Base-by-base conservation (phyloP, 1,140 invertebrate genomes). In the Luehdorfia chinensis region DNA sequence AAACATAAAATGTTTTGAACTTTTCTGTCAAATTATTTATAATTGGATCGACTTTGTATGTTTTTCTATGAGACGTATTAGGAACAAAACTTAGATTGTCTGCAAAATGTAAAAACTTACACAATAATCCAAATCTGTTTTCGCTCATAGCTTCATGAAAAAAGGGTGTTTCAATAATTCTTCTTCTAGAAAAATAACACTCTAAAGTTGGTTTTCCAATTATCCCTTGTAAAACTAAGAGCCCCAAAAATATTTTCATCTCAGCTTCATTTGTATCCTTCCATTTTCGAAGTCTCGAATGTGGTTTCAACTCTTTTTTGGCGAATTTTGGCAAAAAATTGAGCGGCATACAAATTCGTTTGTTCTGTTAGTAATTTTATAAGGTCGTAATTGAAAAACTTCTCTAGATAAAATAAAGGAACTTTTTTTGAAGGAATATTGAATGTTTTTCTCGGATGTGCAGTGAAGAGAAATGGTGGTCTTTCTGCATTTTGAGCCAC, bases 401-500 rank as follows among this genome's bases (percentile, higher is more conserved):
- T 28, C 25, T n/a, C 25, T 28, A 28, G 25, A 28, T 28, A 28
- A 28, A 28, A 28, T 28, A 28, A 28, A 28, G n/a, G 25, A 28
- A n/a, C 25, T 28, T 28, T 28, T 28, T 28, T 28, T 9, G 25
- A 28, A 28, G 25, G 25, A 21, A 9, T 28, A 28, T 28, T 28
- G 25, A 28, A 28, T 39, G 36, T 23, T 39, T 39, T 23, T 21
- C 8, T 2, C 15, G 19, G 19, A 39, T 21, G 19, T 19, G 36
- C 16, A 21, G 36, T 39, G 7, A 39, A 39, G 36, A 13, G 36
- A 39, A 39, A 39, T 39, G 19, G 36, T 39, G 36, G 36, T 39
- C n/a, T 39, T 23, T 39, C 36, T 39, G 36, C 36, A 39, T 39
- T 39, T 39, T 39, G 36, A 39, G 16, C 8, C 19, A 39, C 8